Conservation (phyloP, 2,113 vertebrate genomes). For the Oncorhynchus clarkii region DNA sequence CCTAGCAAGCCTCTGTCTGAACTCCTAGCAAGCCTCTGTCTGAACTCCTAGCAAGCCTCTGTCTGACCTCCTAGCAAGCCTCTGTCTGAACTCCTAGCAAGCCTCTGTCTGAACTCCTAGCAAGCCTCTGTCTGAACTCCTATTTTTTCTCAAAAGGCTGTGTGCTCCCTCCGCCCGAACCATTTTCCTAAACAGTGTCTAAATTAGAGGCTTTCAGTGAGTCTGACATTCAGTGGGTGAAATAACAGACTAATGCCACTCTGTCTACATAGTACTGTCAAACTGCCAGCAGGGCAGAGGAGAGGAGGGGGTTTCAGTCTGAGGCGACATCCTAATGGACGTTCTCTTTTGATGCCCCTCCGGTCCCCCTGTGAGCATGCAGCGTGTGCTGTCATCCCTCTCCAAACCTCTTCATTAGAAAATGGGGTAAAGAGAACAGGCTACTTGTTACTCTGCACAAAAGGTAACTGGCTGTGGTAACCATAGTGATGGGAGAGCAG, state of each 20-base stretch:
- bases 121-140: no score
- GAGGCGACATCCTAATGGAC: constrained; percentile 48
- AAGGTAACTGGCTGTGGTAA: constrained; percentile 35
- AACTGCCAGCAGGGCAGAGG: constrained; percentile 56
- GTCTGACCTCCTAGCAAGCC: no score
- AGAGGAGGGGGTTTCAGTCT: constrained; percentile 50
- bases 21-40: no score
- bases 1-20: no score
- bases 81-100: no score
- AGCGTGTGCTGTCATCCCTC: constrained; percentile 63
- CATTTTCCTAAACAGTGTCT: constrained; percentile 36
- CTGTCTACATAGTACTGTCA: constrained; percentile 55
- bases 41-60: no score
- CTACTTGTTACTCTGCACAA: constrained; percentile 61
- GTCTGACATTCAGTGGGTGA: constrained; percentile 10
- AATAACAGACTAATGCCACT: constrained; percentile 68
- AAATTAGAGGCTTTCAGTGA: constrained; percentile 66
- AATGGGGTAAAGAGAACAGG: constrained; percentile 61
- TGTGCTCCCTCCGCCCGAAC: constrained; percentile 16
- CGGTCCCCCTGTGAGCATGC: constrained; percentile 35
- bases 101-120: no score
- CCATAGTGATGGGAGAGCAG: constrained; percentile 53
- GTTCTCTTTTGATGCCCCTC: constrained; percentile 53
- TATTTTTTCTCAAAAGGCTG: no score
- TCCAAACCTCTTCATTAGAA: constrained; percentile 74